Evolutionary conservation across 1,140 invertebrate genomes (phyloP), one percentile per base, ranked within the genome.

Genomic region (Dinoponera quadriceps): DNA sequence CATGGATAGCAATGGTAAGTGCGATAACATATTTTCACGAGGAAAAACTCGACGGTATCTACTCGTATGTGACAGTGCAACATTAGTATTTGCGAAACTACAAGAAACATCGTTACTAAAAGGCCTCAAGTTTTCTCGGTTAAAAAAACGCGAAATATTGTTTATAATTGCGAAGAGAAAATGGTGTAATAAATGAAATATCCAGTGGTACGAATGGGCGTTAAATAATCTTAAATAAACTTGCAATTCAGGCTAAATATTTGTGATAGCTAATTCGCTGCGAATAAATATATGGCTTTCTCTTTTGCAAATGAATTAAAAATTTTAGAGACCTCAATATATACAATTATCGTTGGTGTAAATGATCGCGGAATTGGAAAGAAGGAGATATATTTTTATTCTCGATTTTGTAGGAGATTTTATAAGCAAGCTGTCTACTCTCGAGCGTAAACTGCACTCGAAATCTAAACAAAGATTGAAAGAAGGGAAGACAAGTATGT

Each of bases 1-100:
- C 11, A 96, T 97, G 92, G 98, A 99, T 95, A 96, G 96, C 1
- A 99, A 98, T 94, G 98, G 98, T 96, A 92, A 95, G 86, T 33
- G 71, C 18, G 78, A 5, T 38, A 20, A 54, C 7, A 48, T 16
- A 25, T 68, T 54, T 20, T 27, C 11, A 7, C 7, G 33, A 54
- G 2, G 2, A 44, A 60, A 44, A 44, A 18, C n/a, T 69, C 14
- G 44, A 4, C 25, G 0, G 0, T 55, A 27, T 33, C 65, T 13
- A 13, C 14, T 2, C 49, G 2, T 74, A 27, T 7, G 3, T 14
- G 25, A 22, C 44, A 0, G 2, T 44, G 27, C 27, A 55, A 68
- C 33, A 54, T 14, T 14, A 55, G 54, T 0, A 20, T 68, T 29
- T 44, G 5, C 16, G 0, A 69, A 27, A 57, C 5, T 4, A 44